A percentile compares a stretch with the other conserved stretches of the same genome.
Evolutionary conservation across 2,797 vertebrate genomes (phyloP).

Genomic region (Thalassophryne amazonica): DNA sequence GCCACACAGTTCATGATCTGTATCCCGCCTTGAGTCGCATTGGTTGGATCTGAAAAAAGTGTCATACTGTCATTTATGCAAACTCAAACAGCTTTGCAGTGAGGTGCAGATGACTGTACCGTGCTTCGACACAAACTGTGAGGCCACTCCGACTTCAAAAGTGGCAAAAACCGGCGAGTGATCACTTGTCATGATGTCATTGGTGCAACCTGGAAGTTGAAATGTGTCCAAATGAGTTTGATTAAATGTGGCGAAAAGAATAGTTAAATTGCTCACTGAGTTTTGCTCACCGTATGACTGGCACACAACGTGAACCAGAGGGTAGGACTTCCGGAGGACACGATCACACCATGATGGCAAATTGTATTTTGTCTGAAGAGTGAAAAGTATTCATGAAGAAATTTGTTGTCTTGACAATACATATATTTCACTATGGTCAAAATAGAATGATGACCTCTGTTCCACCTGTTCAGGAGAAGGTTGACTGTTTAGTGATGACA

Average conservation of each 20-base stretch:
- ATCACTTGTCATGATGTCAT: conserved; percentile 94
- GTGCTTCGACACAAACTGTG: conserved; percentile 97
- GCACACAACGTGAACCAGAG: conserved; percentile 91
- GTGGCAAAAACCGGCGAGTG: conserved; percentile 97
- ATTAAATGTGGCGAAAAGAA: too few species aligned
- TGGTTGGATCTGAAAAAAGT: conserved; percentile 78
- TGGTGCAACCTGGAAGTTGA: conserved; percentile 88
- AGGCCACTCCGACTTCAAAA: conserved; percentile 94
- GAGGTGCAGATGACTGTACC: conserved; percentile 61
- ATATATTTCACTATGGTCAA: too few species aligned
- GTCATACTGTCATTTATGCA: neutral
- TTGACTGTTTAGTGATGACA: too few species aligned
- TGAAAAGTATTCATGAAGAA: too few species aligned
- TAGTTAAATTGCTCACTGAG: too few species aligned
- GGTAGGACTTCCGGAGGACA: conserved; percentile 94
- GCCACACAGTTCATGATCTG: conserved; percentile 90
- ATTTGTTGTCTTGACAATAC: too few species aligned
- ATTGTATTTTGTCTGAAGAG: conserved; percentile 93
- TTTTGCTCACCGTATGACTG: conserved; percentile 91
- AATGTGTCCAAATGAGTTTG: neutral
- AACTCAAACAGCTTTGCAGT: neutral
- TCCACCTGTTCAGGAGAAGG: too few species aligned
- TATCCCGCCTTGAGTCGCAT: conserved; percentile 84
- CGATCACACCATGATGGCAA: conserved; percentile 98
- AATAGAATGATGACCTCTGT: too few species aligned